Evolutionary conservation across 2,797 vertebrate species (phyloP).

Genomic region (Myotis daubentonii): DNA sequence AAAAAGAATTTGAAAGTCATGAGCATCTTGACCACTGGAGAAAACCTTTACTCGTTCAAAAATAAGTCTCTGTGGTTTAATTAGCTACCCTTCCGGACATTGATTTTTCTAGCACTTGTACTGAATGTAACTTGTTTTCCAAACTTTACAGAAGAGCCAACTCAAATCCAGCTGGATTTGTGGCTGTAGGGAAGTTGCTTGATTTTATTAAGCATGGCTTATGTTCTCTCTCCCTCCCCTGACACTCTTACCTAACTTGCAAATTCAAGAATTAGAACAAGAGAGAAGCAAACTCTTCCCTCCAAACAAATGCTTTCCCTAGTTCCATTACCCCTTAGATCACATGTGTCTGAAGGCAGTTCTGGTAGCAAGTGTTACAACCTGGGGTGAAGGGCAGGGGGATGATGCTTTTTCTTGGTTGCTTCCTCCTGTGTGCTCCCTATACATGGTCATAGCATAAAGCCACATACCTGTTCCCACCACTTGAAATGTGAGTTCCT

Average conservation of each 20-base stretch:
- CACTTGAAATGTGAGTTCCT: slow-evolving; percentile 32
- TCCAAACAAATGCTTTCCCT: neutral
- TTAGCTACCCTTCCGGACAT: slow-evolving; percentile 48
- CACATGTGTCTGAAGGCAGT: neutral
- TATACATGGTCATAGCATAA: neutral
- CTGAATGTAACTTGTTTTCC: slow-evolving; percentile 56
- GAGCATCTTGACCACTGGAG: slow-evolving; percentile 60
- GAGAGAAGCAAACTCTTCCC: slow-evolving; percentile 4
- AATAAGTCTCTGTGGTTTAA: slow-evolving; percentile 70
- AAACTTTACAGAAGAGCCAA: slow-evolving; percentile 59
- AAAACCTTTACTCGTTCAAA: slow-evolving; percentile 68
- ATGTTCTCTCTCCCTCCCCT: neutral
- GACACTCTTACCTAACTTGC: neutral
- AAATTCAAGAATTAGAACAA: slow-evolving; percentile 59
- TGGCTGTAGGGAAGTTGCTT: slow-evolving; percentile 43
- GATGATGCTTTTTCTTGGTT: neutral
- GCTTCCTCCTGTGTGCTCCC: neutral
- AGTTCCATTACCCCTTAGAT: neutral
- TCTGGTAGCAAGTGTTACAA: neutral
- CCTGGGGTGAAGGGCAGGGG: too few species aligned
- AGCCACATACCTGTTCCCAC: neutral
- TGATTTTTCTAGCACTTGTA: slow-evolving; percentile 60
- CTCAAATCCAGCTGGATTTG: slow-evolving; percentile 59
- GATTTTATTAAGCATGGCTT: slow-evolving; percentile 64
- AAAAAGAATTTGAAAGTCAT: slow-evolving; percentile 66